Evolutionary conservation across 2,113 vertebrate species (phyloP), one percentile per base, ranked within the genome.

Genomic region (Cebidichthys violaceus): DNA sequence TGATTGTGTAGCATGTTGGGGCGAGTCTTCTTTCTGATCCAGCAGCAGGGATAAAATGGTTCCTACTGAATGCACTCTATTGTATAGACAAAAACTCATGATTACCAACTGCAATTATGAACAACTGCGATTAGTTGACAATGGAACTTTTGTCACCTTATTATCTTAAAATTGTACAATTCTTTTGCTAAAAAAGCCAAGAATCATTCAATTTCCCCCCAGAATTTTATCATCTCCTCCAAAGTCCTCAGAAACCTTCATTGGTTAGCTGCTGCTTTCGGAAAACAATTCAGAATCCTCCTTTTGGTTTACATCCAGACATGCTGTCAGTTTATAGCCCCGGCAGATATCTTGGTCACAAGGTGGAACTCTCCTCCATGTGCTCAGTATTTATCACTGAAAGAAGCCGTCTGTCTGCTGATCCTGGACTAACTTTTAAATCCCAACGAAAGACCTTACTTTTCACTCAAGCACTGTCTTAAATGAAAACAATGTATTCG

Each of bases 1-100:
- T 45, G 67, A 65, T 54, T 50, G 59, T 47, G 77, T 27, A 54
- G 66, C 55, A 6, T 65, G 55, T 75, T 52, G 39, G 67, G 67
- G 13, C 65, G 31, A 69, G 55, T 59, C 55, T 29, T 29, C 55
- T 59, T 29, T 59, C 55, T 65, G 45, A 11, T 54, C n/a, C 9
- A 35, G 24, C 22, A 81, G 15, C 50, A 82, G 54, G 18, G 31
- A 31, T 41, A 39, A 52, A 80, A 75, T 8, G 0, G 27, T n/a
- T 73, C 61, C 22, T 6, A 20, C 3, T 29, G 70, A 33, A 69
- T 24, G 37, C 0, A 43, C 35, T 54, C 22, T n/a, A 31, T 37
- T 27, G 33, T 39, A 13, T 39, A 50, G 27, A 52, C 33, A 33
- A 9, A 64, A 37, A 33, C 8, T 24, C 20, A 45, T 57, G 55